A percentile compares a stretch with the other conserved stretches of the same genome.
Conservation (phyloP, 2,797 vertebrate genomes). For the Liasis olivaceus region DNA sequence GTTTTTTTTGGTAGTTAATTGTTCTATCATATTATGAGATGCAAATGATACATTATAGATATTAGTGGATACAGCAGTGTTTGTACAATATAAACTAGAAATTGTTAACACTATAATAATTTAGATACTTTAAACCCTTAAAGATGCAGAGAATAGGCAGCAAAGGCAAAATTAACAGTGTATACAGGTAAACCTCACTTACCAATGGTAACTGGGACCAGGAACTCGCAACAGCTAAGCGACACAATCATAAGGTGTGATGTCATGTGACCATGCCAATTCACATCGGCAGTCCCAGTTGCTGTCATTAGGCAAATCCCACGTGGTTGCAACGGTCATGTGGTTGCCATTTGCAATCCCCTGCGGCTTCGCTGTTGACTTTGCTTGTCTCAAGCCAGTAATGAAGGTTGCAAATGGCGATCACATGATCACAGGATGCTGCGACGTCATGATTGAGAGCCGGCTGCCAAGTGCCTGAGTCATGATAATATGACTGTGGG, state of each 20-base stretch:
- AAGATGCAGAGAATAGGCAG: background rate
- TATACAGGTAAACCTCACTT: background rate
- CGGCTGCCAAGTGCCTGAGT: background rate
- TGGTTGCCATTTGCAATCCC: background rate
- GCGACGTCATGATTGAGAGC: background rate
- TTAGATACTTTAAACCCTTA: background rate
- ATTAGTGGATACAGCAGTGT: background rate
- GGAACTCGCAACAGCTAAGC: background rate
- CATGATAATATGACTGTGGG: background rate
- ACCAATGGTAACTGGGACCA: background rate
- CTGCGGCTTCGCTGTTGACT: background rate
- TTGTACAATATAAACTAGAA: background rate
- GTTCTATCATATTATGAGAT: background rate
- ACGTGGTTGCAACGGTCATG: background rate
- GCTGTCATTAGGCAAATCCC: background rate
- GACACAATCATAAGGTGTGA: background rate
- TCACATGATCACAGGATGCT: background rate
- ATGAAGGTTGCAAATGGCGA: background rate
- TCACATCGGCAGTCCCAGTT: background rate
- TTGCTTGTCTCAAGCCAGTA: background rate
- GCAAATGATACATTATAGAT: background rate
- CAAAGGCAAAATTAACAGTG: background rate
- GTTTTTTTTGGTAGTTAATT: background rate
- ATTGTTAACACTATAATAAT: background rate
- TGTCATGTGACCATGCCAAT: background rate